Conservation (phyloP, 2,888 invertebrate species). For the Steromphala cineraria region DNA sequence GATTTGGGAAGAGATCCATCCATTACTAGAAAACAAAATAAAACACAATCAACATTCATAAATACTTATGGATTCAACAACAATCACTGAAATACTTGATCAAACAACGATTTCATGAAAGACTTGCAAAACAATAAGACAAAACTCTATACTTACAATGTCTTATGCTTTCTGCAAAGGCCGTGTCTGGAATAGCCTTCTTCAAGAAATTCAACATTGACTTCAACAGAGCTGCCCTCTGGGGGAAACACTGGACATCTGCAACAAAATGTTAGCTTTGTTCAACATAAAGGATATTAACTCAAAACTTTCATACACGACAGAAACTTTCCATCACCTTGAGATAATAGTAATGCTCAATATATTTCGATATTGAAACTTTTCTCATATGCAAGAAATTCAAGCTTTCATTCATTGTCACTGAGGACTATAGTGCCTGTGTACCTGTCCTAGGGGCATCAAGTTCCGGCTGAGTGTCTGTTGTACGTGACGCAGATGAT, state of each 20-base stretch:
- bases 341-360: too few species aligned
- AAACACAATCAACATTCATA: background rate
- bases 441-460: conserved; percentile 27
- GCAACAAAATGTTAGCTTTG: conserved; percentile 14
- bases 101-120: background rate
- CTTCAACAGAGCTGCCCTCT: conserved; percentile 88
- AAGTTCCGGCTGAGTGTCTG: background rate
- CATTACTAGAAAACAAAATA: conserved; percentile 80
- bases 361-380: too few species aligned
- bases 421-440: background rate
- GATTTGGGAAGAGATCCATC: conserved; percentile 88
- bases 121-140: background rate
- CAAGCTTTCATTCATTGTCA: background rate
- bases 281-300: too few species aligned
- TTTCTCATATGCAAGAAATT: too few species aligned
- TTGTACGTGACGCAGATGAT: background rate
- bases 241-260: conserved; percentile 82
- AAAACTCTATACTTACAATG: conserved; percentile 77
- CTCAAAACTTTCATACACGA: too few species aligned
- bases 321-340: too few species aligned
- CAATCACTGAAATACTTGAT: background rate
- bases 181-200: conserved; percentile 85
- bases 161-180: conserved; percentile 87
- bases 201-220: conserved; percentile 92
- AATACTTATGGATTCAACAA: too few species aligned